Conservation (phyloP, 2,113 vertebrate genomes). For the Syrmaticus mikado region DNA sequence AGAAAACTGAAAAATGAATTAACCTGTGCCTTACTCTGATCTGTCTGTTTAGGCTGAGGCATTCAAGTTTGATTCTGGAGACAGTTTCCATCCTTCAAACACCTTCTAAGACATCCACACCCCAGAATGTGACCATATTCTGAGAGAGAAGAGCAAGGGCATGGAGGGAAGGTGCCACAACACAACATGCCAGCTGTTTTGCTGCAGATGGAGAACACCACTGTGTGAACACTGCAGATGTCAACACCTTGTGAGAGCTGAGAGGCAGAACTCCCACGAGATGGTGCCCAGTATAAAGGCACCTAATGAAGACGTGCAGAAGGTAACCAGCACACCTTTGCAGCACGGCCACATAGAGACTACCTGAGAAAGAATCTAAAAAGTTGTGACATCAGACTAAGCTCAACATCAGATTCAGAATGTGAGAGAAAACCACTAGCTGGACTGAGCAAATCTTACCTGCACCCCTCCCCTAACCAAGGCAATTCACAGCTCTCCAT, state of each 20-base stretch:
- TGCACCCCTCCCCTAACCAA: not conserved
- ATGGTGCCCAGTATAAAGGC: not conserved
- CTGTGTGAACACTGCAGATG: not conserved
- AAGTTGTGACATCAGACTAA: not conserved
- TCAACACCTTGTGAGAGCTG: rapidly evolving
- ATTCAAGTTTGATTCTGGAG: not conserved
- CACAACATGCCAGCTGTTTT: not conserved
- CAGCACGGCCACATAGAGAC: not conserved
- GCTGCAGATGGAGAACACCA: not conserved
- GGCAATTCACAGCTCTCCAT: not conserved
- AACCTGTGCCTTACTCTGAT: not conserved
- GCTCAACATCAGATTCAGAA: not conserved
- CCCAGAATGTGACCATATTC: not conserved
- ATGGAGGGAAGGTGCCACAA: not conserved
- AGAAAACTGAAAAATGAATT: not conserved
- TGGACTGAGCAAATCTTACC: not conserved
- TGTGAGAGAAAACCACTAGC: rapidly evolving
- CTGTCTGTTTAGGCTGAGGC: not conserved
- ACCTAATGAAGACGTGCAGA: not conserved
- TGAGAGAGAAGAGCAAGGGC: not conserved
- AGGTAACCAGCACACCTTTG: not conserved
- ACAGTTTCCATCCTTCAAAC: not conserved
- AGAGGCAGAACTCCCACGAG: not conserved
- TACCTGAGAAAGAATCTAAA: not conserved
- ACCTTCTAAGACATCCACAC: not conserved